A percentile compares a stretch with the other conserved stretches of the same genome.
These are phyloP conservation scores for Catalaphyllia jardinei DNA, from an alignment of 64 coral and sea anemone genomes.

Conservation along the genomic window DNA sequence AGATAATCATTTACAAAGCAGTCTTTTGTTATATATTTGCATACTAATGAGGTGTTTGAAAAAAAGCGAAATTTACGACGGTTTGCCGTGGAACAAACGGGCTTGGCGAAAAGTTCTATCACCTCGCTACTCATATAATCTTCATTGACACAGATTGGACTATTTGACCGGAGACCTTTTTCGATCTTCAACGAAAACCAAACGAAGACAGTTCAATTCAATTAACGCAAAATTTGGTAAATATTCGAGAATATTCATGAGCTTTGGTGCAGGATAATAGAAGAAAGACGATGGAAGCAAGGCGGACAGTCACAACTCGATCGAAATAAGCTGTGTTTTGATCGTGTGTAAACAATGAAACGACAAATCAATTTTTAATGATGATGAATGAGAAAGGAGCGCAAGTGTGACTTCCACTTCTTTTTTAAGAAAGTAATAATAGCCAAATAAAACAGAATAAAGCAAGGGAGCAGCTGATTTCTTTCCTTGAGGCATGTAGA, in stretches of 20 bases:
- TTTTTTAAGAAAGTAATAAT: background rate
- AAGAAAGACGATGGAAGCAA: background rate
- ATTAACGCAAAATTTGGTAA: conserved; percentile 87
- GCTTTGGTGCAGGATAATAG: background rate
- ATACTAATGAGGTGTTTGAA: conserved; percentile 66
- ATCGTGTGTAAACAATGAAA: conserved; percentile 48
- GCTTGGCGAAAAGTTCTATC: background rate
- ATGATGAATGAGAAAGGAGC: conserved; percentile 14
- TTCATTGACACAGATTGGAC: conserved; percentile 19
- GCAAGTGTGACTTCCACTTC: conserved; percentile 9
- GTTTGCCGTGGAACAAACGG: background rate
- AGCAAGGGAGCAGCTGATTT: conserved; percentile 34
- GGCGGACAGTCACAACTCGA: background rate
- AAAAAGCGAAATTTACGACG: conserved; percentile 57
- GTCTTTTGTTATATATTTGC: conserved; percentile 60
- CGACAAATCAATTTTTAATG: conserved; percentile 20
- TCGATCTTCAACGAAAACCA: background rate
- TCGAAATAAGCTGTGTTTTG: background rate
- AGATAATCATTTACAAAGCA: conserved; percentile 22
- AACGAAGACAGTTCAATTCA: background rate
- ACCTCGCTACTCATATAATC: background rate
- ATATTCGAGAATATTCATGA: conserved; percentile 93
- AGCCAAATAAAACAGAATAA: background rate
- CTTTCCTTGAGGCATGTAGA: background rate
- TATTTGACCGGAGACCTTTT: conserved; percentile 12